phyloP scores from a whole-genome alignment of 2,888 invertebrate species.

The Malthinus seriepunctatus region DNA sequence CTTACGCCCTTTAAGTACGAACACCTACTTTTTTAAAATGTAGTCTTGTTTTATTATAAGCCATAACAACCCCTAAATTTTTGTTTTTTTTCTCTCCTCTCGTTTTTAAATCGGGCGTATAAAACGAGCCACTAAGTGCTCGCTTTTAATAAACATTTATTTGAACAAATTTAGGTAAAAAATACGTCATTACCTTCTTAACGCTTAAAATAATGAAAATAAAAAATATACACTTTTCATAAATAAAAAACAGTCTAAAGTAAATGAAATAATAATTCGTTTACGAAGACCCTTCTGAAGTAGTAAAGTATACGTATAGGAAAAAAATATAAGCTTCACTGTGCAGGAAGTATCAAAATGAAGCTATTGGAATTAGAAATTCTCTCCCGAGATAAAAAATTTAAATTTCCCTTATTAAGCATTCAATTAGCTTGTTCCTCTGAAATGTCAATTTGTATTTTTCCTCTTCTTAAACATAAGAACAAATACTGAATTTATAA shows the following conservation, averaged over 20 bases:
- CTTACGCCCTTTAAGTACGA: constrained; percentile 32
- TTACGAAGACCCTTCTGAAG: constrained; percentile 4
- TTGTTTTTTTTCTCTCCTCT: background rate
- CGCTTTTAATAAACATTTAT: background rate
- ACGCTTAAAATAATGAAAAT: constrained; percentile 1
- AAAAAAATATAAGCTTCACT: constrained; percentile 16
- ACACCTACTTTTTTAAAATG: too few species aligned
- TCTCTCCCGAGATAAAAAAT: constrained; percentile 23
- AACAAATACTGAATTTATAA: constrained; percentile 48
- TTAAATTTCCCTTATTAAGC: constrained; percentile 33
- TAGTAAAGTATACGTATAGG: background rate
- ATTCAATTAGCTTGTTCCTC: constrained; percentile 36
- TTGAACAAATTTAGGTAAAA: background rate
- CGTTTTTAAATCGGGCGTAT: background rate
- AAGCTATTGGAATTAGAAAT: constrained; percentile 30
- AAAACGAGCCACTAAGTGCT: background rate
- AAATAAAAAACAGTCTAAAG: constrained; percentile 5
- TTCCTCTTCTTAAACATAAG: constrained; percentile 36
- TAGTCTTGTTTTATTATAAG: too few species aligned
- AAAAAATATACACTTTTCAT: constrained; percentile 2
- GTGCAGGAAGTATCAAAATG: constrained; percentile 28
- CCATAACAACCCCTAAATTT: too few species aligned
- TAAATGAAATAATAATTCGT: constrained; percentile 8
- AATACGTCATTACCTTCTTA: constrained; percentile 3
- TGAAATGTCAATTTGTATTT: constrained; percentile 40